Base-by-base conservation (phyloP, 2,888 invertebrate genomes). In the Lasioglossum marginatum region DNA sequence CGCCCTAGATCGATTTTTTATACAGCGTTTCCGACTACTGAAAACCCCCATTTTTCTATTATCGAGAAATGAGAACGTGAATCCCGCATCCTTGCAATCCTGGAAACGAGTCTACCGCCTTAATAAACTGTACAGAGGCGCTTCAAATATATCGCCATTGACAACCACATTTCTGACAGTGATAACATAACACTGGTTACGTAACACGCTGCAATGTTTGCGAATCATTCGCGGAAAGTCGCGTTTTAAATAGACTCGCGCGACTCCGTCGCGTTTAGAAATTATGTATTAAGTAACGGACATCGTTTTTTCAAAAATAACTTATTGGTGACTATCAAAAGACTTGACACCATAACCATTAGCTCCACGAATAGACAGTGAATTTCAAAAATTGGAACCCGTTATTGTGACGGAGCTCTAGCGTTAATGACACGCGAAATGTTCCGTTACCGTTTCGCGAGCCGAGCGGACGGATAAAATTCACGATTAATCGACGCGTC, bases 111-210 rank as follows among this genome's bases (percentile, higher is more conserved):
- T n/a, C n/a, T n/a, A n/a, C n/a, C n/a, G n/a, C n/a, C n/a, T n/a
- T n/a, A 43, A 6, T 23, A 23, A 79, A 63, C 23, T 60, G 52
- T 57, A 70, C n/a, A 19, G 23, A 82, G 57, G 79, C 74, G 43
- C 8, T 72, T 68, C 34, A n/a, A 68, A 57, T 66, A 23, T 45
- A 16, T 66, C 45, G 43, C 40, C 23, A 72, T 57, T 34, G 71
- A 52, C 75, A 10, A 34, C 78, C 31, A 2, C 52, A 27, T 79
- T 68, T 63, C n/a, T n/a, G 10, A 52, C 45, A 14, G 45, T 76
- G 83, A 83, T 83, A 82, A 66, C 71, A n/a, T 23, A 66, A 68
- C 40, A 31, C 34, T 16, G 57, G 31, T 85, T 85, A 68, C 52
- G 57, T 79, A 83, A 85, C 48, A n/a, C 2, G n/a, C 12, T 27